Conservation (phyloP, 2,888 invertebrate genomes). For the Epirrita christyi region DNA sequence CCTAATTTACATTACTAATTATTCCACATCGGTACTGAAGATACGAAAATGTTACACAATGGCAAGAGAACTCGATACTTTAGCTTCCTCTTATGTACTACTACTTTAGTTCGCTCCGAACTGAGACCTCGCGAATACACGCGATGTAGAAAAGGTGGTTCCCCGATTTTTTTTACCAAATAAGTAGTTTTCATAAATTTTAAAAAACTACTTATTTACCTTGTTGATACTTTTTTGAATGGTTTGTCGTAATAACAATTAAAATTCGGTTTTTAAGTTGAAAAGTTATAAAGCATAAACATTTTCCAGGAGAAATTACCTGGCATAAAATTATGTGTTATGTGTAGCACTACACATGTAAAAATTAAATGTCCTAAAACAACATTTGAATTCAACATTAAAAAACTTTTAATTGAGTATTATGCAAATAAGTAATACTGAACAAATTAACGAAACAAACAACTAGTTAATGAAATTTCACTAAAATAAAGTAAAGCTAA, state of each 20-base stretch:
- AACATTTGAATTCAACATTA: conserved; percentile 1
- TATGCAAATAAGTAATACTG: background rate
- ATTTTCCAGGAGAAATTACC: too few species aligned
- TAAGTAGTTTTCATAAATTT: too few species aligned
- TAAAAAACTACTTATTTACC: background rate
- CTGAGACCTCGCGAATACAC: too few species aligned
- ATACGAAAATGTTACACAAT: conserved; percentile 32
- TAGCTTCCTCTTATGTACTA: too few species aligned
- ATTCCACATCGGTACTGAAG: conserved; percentile 55
- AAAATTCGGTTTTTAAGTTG: too few species aligned
- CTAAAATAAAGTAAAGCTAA: conserved; percentile 1
- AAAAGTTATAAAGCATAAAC: too few species aligned
- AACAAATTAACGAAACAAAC: background rate
- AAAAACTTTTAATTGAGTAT: background rate
- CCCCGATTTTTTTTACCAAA: too few species aligned
- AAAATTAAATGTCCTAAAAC: conserved; percentile 1
- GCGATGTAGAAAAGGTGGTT: too few species aligned
- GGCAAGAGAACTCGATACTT: conserved; percentile 27
- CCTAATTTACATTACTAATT: conserved; percentile 66
- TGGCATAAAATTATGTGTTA: too few species aligned
- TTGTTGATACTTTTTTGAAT: background rate
- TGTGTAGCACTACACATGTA: too few species aligned
- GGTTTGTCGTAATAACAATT: background rate
- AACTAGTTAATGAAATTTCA: background rate
- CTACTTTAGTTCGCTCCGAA: too few species aligned